phyloP scores from a whole-genome alignment of 2,113 vertebrate species.

The Lepidothrix coronata region DNA sequence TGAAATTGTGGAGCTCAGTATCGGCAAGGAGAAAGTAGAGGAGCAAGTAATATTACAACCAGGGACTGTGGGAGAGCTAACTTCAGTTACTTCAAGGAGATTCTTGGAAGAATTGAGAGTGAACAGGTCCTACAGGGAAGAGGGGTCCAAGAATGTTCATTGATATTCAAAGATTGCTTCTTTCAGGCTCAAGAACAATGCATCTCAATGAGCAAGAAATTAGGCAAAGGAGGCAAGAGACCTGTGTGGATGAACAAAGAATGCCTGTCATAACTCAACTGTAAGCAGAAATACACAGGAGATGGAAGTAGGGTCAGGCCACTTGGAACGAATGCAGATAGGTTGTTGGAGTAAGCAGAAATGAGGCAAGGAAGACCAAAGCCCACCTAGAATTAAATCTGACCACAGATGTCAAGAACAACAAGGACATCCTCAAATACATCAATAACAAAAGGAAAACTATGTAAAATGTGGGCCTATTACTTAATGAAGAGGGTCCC shows the following conservation, averaged over 20 bases:
- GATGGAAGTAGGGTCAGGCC: neutral
- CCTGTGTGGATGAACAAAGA: neutral
- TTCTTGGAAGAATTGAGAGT: neutral
- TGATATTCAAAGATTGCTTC: neutral
- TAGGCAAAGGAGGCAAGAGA: neutral
- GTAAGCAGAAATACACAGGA: neutral
- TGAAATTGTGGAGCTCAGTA: neutral
- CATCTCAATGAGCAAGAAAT: neutral
- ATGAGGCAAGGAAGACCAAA: neutral
- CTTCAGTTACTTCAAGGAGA: neutral
- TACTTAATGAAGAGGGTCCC: neutral
- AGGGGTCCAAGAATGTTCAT: fast-evolving
- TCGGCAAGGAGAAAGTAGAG: neutral
- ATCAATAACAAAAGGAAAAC: neutral
- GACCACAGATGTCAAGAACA: neutral
- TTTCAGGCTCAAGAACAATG: neutral
- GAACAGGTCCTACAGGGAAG: neutral
- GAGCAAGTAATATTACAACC: neutral
- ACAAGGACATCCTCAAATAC: neutral
- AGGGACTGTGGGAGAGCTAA: neutral
- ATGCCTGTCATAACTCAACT: too few species aligned
- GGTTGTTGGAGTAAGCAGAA: neutral
- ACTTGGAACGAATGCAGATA: neutral
- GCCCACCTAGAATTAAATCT: neutral
- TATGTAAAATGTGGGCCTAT: neutral